Conservation (phyloP, 1,140 invertebrate genomes). For the Mylabris phalerata region DNA sequence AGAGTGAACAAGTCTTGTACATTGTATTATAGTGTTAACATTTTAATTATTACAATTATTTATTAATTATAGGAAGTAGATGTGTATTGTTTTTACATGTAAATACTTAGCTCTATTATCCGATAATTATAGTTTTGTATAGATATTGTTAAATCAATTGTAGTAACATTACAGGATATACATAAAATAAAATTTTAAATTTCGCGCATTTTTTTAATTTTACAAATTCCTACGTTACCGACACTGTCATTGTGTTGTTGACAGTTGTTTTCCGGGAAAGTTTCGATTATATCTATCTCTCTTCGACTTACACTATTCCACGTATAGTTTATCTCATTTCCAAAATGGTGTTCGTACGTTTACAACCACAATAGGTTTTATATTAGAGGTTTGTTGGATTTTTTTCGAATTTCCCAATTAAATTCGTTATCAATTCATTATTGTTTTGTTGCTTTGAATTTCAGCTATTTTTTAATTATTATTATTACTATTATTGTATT, state of each 20-base stretch:
- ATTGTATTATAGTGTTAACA: too few relatives aligned
- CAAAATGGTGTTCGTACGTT: conserved; percentile 25
- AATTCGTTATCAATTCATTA: too few relatives aligned
- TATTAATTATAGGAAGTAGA: too few relatives aligned
- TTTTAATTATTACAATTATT: too few relatives aligned
- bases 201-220: too few relatives aligned
- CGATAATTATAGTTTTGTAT: conserved; percentile 9
- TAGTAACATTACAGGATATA: too few relatives aligned
- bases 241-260: conserved; percentile 2
- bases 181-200: too few relatives aligned
- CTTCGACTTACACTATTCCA: background rate
- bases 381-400: conserved; percentile 8
- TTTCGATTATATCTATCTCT: conserved; percentile 5
- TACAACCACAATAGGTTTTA: conserved; percentile 4
- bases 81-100: conserved; percentile 5
- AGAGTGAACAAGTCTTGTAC: too few relatives aligned
- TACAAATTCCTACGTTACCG: conserved; percentile 3
- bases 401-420: too few relatives aligned
- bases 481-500: too few relatives aligned
- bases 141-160: background rate
- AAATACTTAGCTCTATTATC: background rate
- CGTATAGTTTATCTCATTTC: conserved; percentile 17
- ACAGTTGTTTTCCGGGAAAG: conserved; percentile 15
- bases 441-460: too few relatives aligned
- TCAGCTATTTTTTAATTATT: too few relatives aligned